Evolutionary conservation across 1,140 invertebrate genomes (phyloP), one percentile per base, ranked within the genome.

Genomic region (Diabrotica virgifera): DNA sequence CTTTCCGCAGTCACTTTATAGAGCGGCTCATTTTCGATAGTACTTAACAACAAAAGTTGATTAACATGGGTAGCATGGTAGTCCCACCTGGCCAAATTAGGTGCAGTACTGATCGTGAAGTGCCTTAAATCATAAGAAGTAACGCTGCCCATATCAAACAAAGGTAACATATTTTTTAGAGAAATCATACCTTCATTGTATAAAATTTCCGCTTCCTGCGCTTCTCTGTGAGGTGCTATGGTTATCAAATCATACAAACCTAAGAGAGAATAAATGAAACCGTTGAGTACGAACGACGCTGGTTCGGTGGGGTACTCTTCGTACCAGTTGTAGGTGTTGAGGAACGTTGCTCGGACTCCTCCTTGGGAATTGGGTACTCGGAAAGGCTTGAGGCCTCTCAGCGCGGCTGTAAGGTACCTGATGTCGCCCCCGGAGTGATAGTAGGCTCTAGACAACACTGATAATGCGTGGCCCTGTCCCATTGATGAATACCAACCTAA

Each of bases 31-130:
- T 88, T 87, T 69, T 97, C 93, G 52, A 99, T 88, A 0, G 94
- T 93, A 57, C 90, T 89, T 13, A 99, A 81, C 52, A 96, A 84
- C 59, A 98, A 86, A 36, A 99, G 83, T 75, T 99, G 95, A 82
- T 97, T 98, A 24, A 99, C 91, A 79, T 99, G 97, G 9, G 96
- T 97, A 6, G 95, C 93, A 81, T 99, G 97, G 79, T 99, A 99
- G 79, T 99, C 97, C 94, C 97, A 98, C 66, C 91, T 79, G 11
- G 91, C 91, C 62, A 94, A 83, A 81, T 99, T 99, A 0, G 97
- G 97, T 36, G 95, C 89, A 9, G 90, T 86, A 35, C 91, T 90
- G 12, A 96, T 78, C 0, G 91, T 94, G 72, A 98, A 88, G 80
- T 99, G 97, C 5, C 96, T 82, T 50, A 99, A 83, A 82, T 99